Conservation (phyloP, 2,113 vertebrate species). For the Craseonycteris thonglongyai region DNA sequence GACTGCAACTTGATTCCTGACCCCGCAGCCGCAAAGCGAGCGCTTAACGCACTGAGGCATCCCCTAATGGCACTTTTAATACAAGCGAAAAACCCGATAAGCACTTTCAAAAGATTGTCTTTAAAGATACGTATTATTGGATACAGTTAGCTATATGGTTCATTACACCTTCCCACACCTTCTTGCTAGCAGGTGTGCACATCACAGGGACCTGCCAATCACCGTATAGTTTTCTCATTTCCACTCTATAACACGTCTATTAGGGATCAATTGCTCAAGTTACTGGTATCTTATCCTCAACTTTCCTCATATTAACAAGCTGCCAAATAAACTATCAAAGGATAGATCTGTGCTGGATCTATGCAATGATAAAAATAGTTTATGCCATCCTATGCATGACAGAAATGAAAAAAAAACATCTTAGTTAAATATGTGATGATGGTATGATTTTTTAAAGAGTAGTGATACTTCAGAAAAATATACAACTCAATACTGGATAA, state of each 20-base stretch:
- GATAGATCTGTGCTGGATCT: not conserved
- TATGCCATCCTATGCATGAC: not conserved
- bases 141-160: not conserved
- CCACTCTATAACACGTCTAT: not conserved
- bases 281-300: not conserved
- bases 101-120: not conserved
- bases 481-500: not conserved
- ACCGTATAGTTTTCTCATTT: not conserved
- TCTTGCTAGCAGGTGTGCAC: not conserved
- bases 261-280: not conserved
- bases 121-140: not conserved
- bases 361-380: not conserved
- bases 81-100: not conserved
- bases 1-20: too few relatives aligned
- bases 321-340: not conserved
- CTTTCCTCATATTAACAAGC: not conserved
- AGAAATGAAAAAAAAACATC: not conserved
- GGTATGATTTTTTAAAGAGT: not conserved
- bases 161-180: fast-evolving
- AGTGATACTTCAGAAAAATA: not conserved
- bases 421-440: not conserved
- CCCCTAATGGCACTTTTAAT: not conserved
- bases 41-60: too few relatives aligned
- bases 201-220: not conserved
- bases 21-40: too few relatives aligned